Evolutionary conservation across 2,888 invertebrate species (phyloP), one percentile per base, ranked within the genome.

Genomic region (Criorhina ranunculi): DNA sequence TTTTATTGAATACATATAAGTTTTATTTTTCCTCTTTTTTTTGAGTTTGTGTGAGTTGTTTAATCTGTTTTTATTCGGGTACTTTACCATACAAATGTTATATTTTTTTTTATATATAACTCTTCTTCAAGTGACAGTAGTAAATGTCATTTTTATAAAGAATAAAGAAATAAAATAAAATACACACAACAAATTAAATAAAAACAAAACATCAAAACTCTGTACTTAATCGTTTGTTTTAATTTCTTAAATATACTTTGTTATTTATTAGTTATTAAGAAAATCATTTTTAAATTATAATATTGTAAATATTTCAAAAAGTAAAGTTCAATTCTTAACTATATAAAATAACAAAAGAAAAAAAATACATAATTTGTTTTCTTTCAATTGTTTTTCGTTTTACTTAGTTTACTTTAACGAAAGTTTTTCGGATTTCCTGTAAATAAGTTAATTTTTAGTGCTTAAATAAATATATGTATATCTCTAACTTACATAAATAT

Each of bases 161-260:
- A 60, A 51, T 31, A 42, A 60, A 11, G 11, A 44, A 51, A 62
- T 33, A 8, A 55, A 33, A 64, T 5, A 31, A 5, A 24, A 24
- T 24, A 24, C 24, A 24, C 24, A 40, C 5, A 19, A 33, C 37
- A 57, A 59, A 42, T n/a, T n/a, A n/a, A n/a, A n/a, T n/a, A n/a
- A n/a, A n/a, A n/a, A n/a, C n/a, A n/a, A n/a, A n/a, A n/a, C n/a
- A n/a, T n/a, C n/a, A n/a, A n/a, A 66, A 35, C 17, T 46, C 62
- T 83, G 83, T 83, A 83, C 83, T 83, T 83, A 83, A 83, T 64
- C 33, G 46, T 46, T 78, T 70, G 79, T 75, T 75, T 17, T 83
- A 19, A 75, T 55, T 40, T 49, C 19, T 19, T 42, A 53, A 69
- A 62, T 9, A 17, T 53, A 67, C 33, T 51, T 75, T 80, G 75